Conservation (phyloP, 2,888 invertebrate genomes). For the Papilio protenor region DNA sequence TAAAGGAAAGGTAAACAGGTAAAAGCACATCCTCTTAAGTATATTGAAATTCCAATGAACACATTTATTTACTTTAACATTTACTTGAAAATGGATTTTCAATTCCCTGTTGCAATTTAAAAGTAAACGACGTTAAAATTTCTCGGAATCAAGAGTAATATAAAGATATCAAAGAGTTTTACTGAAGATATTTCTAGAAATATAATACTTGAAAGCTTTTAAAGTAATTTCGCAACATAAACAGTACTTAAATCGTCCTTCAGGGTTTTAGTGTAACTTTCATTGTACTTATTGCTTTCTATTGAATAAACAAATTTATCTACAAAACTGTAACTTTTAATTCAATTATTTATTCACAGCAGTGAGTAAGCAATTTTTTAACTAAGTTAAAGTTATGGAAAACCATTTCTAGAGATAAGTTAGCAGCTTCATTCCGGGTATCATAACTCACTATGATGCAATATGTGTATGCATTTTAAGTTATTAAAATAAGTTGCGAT, state of each 20-base stretch:
- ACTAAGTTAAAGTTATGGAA: not conserved
- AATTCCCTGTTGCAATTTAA: not conserved
- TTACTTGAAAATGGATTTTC: not conserved
- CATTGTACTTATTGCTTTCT: not conserved
- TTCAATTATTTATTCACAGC: not conserved
- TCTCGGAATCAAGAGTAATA: constrained; percentile 2
- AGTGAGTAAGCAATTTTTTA: not conserved
- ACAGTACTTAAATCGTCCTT: not conserved
- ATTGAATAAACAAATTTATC: not conserved
- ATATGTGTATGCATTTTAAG: not conserved
- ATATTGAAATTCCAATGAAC: not conserved
- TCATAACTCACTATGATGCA: not conserved
- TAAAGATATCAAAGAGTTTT: constrained; percentile 13
- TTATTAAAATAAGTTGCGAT: not conserved
- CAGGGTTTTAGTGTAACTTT: not conserved
- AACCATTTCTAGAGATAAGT: not conserved
- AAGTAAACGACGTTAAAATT: constrained; percentile 7
- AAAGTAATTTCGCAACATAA: not conserved
- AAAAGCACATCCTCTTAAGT: not conserved
- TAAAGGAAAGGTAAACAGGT: not conserved
- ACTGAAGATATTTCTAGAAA: constrained; percentile 4
- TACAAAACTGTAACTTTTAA: not conserved
- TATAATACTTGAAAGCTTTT: not conserved
- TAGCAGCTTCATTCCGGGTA: not conserved
- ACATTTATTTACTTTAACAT: constrained; percentile 1